These are phyloP conservation scores for Mesaphorura yosii DNA, from an alignment of 1,140 invertebrate genomes.

Conservation along the genomic window DNA sequence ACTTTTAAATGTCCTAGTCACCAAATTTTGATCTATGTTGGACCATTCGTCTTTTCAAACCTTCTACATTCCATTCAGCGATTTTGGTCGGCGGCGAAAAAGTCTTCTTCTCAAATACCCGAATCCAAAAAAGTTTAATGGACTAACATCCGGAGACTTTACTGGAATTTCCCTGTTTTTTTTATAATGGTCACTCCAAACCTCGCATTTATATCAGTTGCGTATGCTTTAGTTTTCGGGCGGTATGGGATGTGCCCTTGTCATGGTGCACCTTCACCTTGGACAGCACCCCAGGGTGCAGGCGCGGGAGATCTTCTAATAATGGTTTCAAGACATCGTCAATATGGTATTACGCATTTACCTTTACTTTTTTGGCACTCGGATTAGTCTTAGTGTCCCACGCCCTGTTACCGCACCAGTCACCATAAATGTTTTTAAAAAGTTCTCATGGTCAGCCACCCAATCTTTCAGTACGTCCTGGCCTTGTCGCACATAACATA, in stretches of 20 bases:
- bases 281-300: neutral
- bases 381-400: slow-evolving; percentile 2
- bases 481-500: neutral
- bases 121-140: neutral
- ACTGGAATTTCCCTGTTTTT: neutral
- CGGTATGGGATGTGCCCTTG: neutral
- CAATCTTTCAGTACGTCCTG: neutral
- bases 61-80: neutral
- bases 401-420: slow-evolving; percentile 1
- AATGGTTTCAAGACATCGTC: slow-evolving; percentile 3
- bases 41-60: neutral
- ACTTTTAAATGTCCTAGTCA: neutral
- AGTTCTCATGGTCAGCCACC: neutral
- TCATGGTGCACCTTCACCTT: slow-evolving; percentile 5
- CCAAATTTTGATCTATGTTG: neutral
- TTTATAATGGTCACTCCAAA: neutral
- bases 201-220: neutral
- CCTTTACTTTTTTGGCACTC: slow-evolving; percentile 4
- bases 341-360: neutral
- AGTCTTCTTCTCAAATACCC: neutral
- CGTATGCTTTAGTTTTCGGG: neutral
- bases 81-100: neutral
- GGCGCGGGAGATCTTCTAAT: neutral
- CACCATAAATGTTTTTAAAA: slow-evolving; percentile 4
- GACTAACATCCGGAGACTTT: neutral